phyloP scores from a whole-genome alignment of 2,888 invertebrate species.

The Acholoe squamosa region DNA sequence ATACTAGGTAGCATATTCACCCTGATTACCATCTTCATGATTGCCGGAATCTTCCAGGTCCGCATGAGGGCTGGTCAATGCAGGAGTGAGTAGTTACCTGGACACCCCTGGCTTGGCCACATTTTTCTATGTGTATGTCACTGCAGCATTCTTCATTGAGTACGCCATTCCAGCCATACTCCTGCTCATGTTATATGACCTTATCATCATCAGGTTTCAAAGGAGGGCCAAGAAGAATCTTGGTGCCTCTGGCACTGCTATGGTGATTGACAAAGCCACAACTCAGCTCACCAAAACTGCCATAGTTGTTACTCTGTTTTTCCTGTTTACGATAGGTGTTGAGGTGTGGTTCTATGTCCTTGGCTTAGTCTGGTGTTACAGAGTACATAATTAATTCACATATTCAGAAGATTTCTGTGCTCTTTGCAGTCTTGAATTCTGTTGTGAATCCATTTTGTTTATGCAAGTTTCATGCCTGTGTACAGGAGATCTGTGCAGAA shows the following conservation, averaged over 20 bases:
- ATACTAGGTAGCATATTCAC: not conserved
- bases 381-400: not conserved
- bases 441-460: slow-evolving; percentile 12
- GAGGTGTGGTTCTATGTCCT: slow-evolving; percentile 9
- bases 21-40: not conserved
- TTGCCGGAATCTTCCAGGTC: not conserved
- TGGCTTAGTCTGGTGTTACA: not conserved
- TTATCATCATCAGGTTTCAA: not conserved
- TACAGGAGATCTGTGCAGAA: not conserved
- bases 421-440: not conserved
- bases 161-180: not conserved
- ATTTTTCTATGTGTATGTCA: slow-evolving; percentile 7
- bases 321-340: not conserved
- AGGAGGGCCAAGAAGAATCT: not conserved
- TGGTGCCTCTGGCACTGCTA: not conserved
- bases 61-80: not conserved
- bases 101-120: not conserved
- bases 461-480: not conserved
- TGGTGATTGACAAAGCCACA: not conserved
- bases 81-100: not conserved
- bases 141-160: not conserved
- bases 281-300: not conserved
- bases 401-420: not conserved
- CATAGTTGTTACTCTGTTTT: not conserved
- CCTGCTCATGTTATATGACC: not conserved